A percentile compares a stretch with the other conserved stretches of the same genome.
These are phyloP conservation scores for Montipora cactus DNA, from an alignment of 64 coral and sea anemone species.

Conservation along the genomic window DNA sequence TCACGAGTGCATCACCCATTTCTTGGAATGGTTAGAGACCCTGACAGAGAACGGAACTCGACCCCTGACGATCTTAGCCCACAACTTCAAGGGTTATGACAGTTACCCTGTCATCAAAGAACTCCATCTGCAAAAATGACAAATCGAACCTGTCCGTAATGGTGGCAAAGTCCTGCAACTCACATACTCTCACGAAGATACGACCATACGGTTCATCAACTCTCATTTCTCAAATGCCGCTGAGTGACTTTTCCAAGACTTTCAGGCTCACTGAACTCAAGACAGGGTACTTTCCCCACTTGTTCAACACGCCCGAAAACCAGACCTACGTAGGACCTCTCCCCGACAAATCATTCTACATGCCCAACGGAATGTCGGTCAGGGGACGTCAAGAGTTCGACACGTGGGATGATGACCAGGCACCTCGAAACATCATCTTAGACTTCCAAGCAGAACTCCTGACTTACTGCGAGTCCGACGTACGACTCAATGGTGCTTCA, in stretches of 20 bases:
- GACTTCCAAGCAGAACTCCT: slow-evolving; percentile 5
- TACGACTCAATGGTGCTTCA: slow-evolving; percentile 2
- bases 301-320: no score
- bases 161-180: not conserved
- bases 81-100: slow-evolving; percentile 55
- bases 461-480: slow-evolving; percentile 40
- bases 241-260: no score
- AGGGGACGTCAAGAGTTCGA: not conserved
- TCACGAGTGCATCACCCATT: not conserved
- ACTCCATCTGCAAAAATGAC: not conserved
- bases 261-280: no score
- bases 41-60: not conserved
- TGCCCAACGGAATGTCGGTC: no score
- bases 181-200: no score
- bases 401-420: no score
- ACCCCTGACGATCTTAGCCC: slow-evolving; percentile 9
- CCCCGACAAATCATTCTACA: no score
- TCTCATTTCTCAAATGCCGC: no score
- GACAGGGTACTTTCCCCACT: no score
- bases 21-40: slow-evolving; percentile 8
- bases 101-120: not conserved
- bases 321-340: no score
- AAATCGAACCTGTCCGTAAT: not conserved
- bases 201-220: no score
- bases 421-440: no score